Base-by-base conservation (phyloP, 1,140 invertebrate species). In the Drosophila equinoxialis region DNA sequence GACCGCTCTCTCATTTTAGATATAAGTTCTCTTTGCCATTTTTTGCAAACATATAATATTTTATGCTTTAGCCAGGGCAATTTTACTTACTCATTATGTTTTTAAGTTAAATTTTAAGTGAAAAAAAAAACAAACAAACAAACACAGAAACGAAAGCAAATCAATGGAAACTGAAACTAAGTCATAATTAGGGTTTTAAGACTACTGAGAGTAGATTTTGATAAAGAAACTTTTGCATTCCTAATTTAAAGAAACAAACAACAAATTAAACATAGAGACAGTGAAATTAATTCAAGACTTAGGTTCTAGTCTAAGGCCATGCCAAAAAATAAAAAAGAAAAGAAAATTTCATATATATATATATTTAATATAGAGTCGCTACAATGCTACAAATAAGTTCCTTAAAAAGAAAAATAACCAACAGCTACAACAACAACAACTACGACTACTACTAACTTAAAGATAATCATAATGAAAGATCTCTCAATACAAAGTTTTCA, bases 201-300 rank as follows among this genome's bases (percentile, higher is more conserved):
- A 83, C 83, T 87, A 83, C 83, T 87, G 76, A 89, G 83, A 87
- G 83, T 89, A 87, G 83, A 72, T 48, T 59, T 37, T 37, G 74
- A 70, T 66, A 64, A 65, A 26, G 65, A 30, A 74, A 20, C 81
- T 67, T 63, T 71, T 78, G 68, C 83, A 87, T 87, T 87, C 83
- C 83, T 87, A 87, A 87, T 48, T 23, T 20, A 70, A 65, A 26
- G 23, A 26, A 26, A 26, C 23, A 2, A 26, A 26, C n/a, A 45
- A 63, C n/a, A 67, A 68, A 58, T 2, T 23, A 23, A 1, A 23
- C 20, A 68, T 45, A 33, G 10, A 65, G 68, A 59, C 66, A 60
- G 48, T 72, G 55, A 66, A 75, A 75, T 62, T 65, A 20, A 62
- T 71, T 51, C 37, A 63, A 17, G 23, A 10, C 26, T 30, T 30